A percentile compares a stretch with the other conserved stretches of the same genome.
Conservation (phyloP, 2,797 vertebrate genomes). For the Cuculus canorus region DNA sequence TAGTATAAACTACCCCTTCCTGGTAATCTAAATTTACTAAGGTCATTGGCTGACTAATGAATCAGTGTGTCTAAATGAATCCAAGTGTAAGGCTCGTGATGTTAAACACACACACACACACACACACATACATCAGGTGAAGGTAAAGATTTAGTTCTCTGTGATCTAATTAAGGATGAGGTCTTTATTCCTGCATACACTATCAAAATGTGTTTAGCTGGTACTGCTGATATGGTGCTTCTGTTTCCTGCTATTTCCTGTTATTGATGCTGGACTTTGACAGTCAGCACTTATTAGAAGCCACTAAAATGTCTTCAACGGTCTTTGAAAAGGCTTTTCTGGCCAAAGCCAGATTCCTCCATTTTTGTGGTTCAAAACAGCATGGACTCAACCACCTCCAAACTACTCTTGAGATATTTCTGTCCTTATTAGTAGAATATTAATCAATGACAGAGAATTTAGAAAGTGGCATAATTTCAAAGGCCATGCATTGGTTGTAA, state of each 20-base stretch:
- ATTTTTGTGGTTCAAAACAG: background rate
- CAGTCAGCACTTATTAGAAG: slow-evolving; percentile 29
- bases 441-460: background rate
- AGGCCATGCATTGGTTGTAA: background rate
- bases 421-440: background rate
- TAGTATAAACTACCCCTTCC: slow-evolving; percentile 55
- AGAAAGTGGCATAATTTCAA: background rate
- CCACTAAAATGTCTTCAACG: slow-evolving; percentile 8
- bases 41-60: slow-evolving; percentile 30
- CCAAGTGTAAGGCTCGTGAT: background rate
- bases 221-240: slow-evolving; percentile 30
- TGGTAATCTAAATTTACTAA: slow-evolving; percentile 56
- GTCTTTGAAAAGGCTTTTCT: slow-evolving; percentile 12
- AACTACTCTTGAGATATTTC: background rate
- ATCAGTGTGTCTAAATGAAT: slow-evolving; percentile 33
- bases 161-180: slow-evolving; percentile 17
- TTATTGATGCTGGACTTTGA: slow-evolving; percentile 16
- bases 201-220: slow-evolving; percentile 50
- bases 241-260: slow-evolving; percentile 47
- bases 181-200: background rate
- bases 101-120: background rate
- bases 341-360: background rate
- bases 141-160: background rate
- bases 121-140: background rate
- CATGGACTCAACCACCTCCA: background rate